Evolutionary conservation across 2,113 vertebrate genomes (phyloP).

Genomic region (Malurus elegans): DNA sequence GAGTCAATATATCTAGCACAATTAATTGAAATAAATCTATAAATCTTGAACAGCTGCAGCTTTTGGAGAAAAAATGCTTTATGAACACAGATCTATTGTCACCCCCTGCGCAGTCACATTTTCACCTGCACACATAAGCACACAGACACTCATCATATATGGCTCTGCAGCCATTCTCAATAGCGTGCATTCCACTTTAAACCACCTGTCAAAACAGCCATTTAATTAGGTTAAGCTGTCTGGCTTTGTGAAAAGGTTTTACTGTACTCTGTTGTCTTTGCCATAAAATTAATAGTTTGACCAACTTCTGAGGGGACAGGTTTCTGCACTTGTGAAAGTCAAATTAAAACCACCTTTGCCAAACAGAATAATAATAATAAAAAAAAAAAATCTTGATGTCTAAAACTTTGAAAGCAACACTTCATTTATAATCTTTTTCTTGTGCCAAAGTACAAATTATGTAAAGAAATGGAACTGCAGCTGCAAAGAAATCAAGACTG

Average conservation of each 20-base stretch:
- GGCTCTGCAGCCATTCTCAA: slow-evolving; percentile 49
- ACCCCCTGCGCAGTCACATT: slow-evolving; percentile 29
- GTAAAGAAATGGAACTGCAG: slow-evolving; percentile 44
- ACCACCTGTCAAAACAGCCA: slow-evolving; percentile 76
- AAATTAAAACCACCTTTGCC: slow-evolving; percentile 74
- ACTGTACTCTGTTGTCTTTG: slow-evolving; percentile 67
- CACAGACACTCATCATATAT: slow-evolving; percentile 44
- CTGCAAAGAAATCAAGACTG: slow-evolving; percentile 38
- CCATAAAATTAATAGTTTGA: slow-evolving; percentile 75
- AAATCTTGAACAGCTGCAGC: background rate
- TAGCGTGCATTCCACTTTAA: slow-evolving; percentile 61
- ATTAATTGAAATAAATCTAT: slow-evolving; percentile 28
- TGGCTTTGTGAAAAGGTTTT: slow-evolving; percentile 75
- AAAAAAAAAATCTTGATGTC: background rate
- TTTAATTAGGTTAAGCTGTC: slow-evolving; percentile 78
- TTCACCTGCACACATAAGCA: slow-evolving; percentile 64
- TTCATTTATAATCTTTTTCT: slow-evolving; percentile 69
- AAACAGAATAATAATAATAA: slow-evolving; percentile 21
- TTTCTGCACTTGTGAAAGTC: slow-evolving; percentile 70
- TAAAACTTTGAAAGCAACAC: slow-evolving; percentile 72
- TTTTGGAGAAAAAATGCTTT: background rate
- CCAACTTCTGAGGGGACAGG: slow-evolving; percentile 64
- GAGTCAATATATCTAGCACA: slow-evolving; percentile 3
- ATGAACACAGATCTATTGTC: slow-evolving; percentile 52
- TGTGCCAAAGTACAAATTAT: slow-evolving; percentile 67